Conservation (phyloP, 2,797 vertebrate species). For the Chaetodon trifasciatus region DNA sequence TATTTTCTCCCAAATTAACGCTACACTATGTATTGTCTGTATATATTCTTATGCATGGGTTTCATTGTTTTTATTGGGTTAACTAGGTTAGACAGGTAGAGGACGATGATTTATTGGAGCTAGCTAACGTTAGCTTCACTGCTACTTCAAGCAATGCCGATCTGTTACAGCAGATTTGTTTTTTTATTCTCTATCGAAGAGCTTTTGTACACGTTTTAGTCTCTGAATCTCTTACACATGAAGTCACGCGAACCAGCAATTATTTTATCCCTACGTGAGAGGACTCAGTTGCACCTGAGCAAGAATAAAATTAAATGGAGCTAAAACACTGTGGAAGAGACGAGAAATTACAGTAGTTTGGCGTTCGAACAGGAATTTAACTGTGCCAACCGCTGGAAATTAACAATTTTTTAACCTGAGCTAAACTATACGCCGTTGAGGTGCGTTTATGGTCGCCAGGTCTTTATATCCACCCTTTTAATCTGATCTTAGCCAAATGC, state of each 20-base stretch:
- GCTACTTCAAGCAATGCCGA: background rate
- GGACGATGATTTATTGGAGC: background rate
- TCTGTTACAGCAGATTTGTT: background rate
- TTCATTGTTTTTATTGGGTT: background rate
- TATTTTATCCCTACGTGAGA: background rate
- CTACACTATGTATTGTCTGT: rapidly evolving
- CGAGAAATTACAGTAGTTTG: background rate
- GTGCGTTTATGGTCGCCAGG: background rate
- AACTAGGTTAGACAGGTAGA: too few relatives aligned
- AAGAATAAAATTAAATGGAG: background rate
- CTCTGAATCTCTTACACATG: too few relatives aligned
- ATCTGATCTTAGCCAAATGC: background rate
- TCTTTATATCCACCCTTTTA: background rate
- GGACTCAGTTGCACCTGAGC: background rate
- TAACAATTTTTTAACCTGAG: background rate
- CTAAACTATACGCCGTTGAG: background rate
- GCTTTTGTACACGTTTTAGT: background rate
- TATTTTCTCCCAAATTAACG: background rate
- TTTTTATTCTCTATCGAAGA: background rate
- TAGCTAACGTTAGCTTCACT: constrained; percentile 51
- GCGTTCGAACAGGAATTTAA: background rate
- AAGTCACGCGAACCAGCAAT: too few relatives aligned
- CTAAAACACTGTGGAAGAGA: background rate
- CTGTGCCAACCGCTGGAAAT: background rate
- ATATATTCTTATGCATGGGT: background rate